A percentile compares a stretch with the other conserved stretches of the same genome.
Conservation (phyloP, 2,797 vertebrate genomes). For the Kryptolebias ocellatus region DNA sequence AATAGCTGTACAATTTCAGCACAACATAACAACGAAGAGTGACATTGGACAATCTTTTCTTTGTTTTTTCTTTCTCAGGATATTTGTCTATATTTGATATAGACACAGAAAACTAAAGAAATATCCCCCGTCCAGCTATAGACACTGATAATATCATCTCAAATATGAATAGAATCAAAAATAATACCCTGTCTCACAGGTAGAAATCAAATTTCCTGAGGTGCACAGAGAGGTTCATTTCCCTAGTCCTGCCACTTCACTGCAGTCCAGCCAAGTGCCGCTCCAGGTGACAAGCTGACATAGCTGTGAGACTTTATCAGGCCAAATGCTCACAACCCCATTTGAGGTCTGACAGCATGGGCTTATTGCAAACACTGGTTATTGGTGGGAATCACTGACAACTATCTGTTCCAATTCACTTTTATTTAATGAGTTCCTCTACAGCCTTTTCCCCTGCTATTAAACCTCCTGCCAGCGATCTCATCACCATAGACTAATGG, state of each 20-base stretch:
- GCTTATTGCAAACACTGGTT: conserved; percentile 39
- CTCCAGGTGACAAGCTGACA: conserved; percentile 28
- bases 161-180: conserved; percentile 60
- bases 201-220: conserved; percentile 61
- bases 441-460: conserved; percentile 39
- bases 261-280: conserved; percentile 25
- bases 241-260: conserved; percentile 27
- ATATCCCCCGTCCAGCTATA: conserved; percentile 20
- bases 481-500: conserved; percentile 65
- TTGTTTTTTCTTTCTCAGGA: neutral
- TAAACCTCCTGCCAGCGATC: conserved; percentile 53
- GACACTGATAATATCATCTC: conserved; percentile 46
- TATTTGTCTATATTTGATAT: conserved; percentile 32
- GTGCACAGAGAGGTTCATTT: conserved; percentile 38
- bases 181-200: conserved; percentile 48
- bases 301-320: conserved; percentile 42
- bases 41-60: too few relatives aligned
- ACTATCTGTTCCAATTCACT: conserved; percentile 35
- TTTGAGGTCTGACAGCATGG: conserved; percentile 23
- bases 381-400: conserved; percentile 50
- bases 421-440: conserved; percentile 50
- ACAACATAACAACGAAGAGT: too few relatives aligned
- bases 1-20: too few relatives aligned
- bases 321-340: conserved; percentile 39
- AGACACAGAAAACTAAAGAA: conserved; percentile 12